Base-by-base conservation (phyloP, 2,797 vertebrate species). In the Acrossocheilus wenchowensis region DNA sequence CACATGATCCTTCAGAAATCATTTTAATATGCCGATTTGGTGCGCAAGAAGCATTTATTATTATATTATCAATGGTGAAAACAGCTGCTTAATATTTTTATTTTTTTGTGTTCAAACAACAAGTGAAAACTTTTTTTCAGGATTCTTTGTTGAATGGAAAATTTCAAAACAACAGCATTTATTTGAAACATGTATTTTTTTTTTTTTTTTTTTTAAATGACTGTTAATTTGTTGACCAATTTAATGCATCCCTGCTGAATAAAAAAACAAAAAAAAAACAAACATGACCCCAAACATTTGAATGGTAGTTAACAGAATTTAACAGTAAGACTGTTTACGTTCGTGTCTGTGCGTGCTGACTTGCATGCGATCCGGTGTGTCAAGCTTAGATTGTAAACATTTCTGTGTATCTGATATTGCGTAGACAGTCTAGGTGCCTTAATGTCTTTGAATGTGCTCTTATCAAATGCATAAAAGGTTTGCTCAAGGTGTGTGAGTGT, bases 391-490 rank as follows among this genome's bases (percentile, higher is more conserved):
- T 69, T 21, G 34, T 68, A 3, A 36, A 26, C 30, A 19, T 21
- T 39, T 39, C 34, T 39, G 19, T 36, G 36, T 41, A 71, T 19
- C 36, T 41, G 34, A 45, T n/a, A 15, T n/a, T 73, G 21, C 17
- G 4, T 39, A 21, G 34, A 39, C 66, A 39, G 17, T 19, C 66
- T 10, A 10, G 11, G 10, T 72, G 23, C 45, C 36, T 72, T 23
- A 43, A 23, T 72, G 10, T 43, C 21, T 43, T 72, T 23, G 36
- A 72, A 48, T 30, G 14, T 26, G n/a, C 12, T 48, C 71, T 71
- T 71, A 52, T 36, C 45, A 69, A 69, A 69, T 15, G 26, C 72
- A 48, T 30, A 74, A 74, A 74, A 74, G 19, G 36, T 41, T 72
- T 72, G 39, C 39, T 12, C 6, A 69, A 14, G 66, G 15, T 68